phyloP scores from a whole-genome alignment of 2,888 invertebrate genomes.

The Lumbricus terrestris region DNA sequence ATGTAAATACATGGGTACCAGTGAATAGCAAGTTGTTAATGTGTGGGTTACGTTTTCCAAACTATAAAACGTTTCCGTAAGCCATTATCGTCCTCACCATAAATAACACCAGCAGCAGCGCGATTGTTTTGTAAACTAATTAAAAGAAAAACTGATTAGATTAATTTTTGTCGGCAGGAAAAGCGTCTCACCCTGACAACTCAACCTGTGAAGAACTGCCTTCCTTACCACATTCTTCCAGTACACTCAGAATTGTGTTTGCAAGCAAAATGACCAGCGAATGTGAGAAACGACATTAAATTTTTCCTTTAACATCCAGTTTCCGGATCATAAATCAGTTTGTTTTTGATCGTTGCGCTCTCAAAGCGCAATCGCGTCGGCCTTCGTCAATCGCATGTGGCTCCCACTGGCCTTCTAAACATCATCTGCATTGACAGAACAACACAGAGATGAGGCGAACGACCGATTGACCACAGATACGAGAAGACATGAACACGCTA shows the following conservation, averaged over 20 bases:
- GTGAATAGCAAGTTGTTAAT: neutral
- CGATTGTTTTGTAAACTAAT: neutral
- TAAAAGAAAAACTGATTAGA: neutral
- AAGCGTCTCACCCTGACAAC: neutral
- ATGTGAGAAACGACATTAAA: neutral
- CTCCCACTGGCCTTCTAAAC: neutral
- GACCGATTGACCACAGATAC: neutral
- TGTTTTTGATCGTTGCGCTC: neutral
- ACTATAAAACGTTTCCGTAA: neutral
- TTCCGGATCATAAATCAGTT: neutral
- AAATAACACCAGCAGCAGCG: neutral
- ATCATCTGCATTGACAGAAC: neutral
- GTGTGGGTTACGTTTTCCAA: neutral
- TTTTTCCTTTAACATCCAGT: neutral
- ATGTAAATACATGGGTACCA: neutral
- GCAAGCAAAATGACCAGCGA: neutral
- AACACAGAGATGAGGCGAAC: neutral
- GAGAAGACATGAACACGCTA: neutral
- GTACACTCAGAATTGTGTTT: neutral
- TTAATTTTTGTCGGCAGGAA: neutral
- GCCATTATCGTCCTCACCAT: neutral
- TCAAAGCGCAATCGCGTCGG: neutral
- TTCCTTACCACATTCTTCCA: neutral
- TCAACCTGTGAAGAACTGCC: neutral
- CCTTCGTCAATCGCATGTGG: neutral